phyloP scores from a whole-genome alignment of 1,140 invertebrate genomes.

The Neotoxoptera formosana region DNA sequence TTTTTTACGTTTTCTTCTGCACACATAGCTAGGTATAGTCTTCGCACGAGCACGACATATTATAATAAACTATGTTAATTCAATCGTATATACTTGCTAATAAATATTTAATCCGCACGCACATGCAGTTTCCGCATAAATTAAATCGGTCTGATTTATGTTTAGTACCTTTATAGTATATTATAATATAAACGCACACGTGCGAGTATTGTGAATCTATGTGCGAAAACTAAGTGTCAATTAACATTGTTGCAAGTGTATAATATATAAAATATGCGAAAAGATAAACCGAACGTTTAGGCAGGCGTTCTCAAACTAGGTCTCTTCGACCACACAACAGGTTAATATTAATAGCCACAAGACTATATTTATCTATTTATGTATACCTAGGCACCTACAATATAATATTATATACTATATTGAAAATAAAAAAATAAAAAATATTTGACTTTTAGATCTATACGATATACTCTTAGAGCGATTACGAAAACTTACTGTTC shows the following conservation, averaged over 20 bases:
- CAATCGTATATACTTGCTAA: not conserved
- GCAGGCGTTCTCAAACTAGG: not conserved
- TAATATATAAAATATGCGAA: not conserved
- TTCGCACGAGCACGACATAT: not conserved
- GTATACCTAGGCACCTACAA: too few species aligned
- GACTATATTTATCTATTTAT: too few species aligned
- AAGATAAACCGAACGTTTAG: not conserved
- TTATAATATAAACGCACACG: not conserved
- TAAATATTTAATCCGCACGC: not conserved
- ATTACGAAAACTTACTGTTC: not conserved
- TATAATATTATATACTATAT: not conserved
- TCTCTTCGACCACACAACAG: not conserved
- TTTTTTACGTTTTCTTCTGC: not conserved
- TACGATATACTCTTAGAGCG: not conserved
- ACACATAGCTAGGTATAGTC: too few species aligned
- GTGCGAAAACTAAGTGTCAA: not conserved
- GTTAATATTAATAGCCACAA: too few species aligned
- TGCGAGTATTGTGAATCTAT: not conserved
- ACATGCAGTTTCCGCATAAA: not conserved
- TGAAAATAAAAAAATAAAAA: not conserved
- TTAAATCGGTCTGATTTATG: not conserved
- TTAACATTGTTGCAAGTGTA: not conserved
- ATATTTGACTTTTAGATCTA: not conserved
- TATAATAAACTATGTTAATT: conserved; percentile 14
- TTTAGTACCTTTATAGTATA: not conserved